These are phyloP conservation scores for Chydorus sphaericus DNA, from an alignment of 2,888 invertebrate genomes.

Conservation along the genomic window DNA sequence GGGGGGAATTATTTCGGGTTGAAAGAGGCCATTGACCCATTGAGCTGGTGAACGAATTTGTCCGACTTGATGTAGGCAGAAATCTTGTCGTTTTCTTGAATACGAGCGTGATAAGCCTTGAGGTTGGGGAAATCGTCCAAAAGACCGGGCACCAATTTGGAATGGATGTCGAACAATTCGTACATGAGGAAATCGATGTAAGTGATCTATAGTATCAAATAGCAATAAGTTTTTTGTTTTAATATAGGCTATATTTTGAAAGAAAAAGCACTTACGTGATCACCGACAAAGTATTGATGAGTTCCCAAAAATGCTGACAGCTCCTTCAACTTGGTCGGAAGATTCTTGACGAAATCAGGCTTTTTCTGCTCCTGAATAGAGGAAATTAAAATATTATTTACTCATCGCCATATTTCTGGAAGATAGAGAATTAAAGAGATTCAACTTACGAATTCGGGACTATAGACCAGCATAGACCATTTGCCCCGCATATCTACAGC, in stretches of 20 bases:
- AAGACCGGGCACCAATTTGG: constrained; percentile 26
- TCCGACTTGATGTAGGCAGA: constrained; percentile 25
- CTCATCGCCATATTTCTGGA: too few species aligned
- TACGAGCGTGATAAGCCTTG: constrained; percentile 26
- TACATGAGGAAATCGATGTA: constrained; percentile 31
- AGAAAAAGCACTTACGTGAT: constrained; percentile 26
- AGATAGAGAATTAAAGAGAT: neutral
- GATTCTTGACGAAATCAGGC: constrained; percentile 25
- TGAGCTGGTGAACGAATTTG: constrained; percentile 25
- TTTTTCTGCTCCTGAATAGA: constrained; percentile 28
- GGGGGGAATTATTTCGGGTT: too few species aligned
- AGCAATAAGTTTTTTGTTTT: neutral
- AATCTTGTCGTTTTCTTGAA: constrained; percentile 26
- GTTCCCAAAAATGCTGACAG: constrained; percentile 29
- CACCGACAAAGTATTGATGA: constrained; percentile 29
- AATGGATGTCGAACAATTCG: constrained; percentile 29
- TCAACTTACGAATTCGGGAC: constrained; percentile 13
- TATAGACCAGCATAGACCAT: constrained; percentile 28
- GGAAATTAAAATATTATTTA: too few species aligned
- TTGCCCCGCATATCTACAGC: constrained; percentile 29
- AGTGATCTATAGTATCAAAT: constrained; percentile 26
- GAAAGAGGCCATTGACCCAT: constrained; percentile 16
- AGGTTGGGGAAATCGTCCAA: too few species aligned
- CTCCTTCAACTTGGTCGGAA: constrained; percentile 24
- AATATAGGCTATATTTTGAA: neutral